These are phyloP conservation scores for Parascotia fuliginaria DNA, from an alignment of 2,888 invertebrate species.

Conservation along the genomic window DNA sequence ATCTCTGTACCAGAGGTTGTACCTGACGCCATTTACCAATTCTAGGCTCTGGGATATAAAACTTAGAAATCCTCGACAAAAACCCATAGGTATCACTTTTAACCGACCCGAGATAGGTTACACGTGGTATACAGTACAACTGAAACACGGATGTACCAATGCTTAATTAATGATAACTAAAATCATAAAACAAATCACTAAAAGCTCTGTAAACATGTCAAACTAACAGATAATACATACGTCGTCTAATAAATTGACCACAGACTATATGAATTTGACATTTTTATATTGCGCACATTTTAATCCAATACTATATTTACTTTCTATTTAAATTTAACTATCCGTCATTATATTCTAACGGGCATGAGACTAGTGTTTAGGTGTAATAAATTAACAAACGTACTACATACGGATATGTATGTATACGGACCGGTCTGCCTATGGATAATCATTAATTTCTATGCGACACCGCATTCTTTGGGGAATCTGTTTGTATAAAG, in stretches of 20 bases:
- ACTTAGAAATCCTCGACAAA: too few species aligned
- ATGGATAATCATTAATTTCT: conserved; percentile 46
- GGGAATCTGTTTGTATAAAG: conserved; percentile 29
- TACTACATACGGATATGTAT: too few species aligned
- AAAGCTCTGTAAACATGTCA: conserved; percentile 21
- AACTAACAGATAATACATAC: conserved; percentile 16
- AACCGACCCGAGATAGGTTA: too few species aligned
- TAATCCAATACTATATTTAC: conserved; percentile 38
- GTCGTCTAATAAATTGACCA: conserved; percentile 34
- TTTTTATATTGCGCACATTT: conserved; percentile 45
- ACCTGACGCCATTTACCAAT: too few species aligned
- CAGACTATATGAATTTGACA: conserved; percentile 35
- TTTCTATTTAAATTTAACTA: conserved; percentile 51
- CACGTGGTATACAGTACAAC: too few species aligned
- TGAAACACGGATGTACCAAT: too few species aligned
- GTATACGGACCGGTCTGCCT: conserved; percentile 31
- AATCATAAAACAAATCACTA: conserved; percentile 6
- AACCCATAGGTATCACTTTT: too few species aligned
- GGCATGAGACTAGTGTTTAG: conserved; percentile 40
- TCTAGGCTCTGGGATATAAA: too few species aligned
- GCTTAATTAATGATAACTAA: conserved; percentile 4
- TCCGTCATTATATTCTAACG: conserved; percentile 43
- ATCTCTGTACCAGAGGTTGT: too few species aligned
- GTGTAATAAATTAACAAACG: conserved; percentile 43
- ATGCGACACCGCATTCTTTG: conserved; percentile 41